Evolutionary conservation across 2,888 invertebrate genomes (phyloP), one percentile per base, ranked within the genome.

Genomic region (Opisthograptis luteolata): DNA sequence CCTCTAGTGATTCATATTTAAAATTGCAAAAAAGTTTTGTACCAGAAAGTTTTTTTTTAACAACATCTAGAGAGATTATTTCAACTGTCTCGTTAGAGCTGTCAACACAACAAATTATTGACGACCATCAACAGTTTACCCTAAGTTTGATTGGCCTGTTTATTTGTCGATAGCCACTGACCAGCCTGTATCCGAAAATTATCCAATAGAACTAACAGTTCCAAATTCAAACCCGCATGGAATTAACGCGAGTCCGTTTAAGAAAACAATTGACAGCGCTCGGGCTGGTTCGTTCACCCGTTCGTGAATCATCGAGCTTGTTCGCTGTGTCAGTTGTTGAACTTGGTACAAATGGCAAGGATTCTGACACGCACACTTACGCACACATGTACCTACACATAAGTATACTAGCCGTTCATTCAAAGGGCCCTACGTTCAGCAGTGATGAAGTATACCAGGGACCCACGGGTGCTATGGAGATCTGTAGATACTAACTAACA

Each of bases 261-360:
- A 82, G 85, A 87, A 86, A 87, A 87, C 88, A 87, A 88, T 88
- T 87, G 87, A 77, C 77, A 75, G 72, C 66, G 74, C 70, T 66
- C 73, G 81, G 73, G 76, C 58, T 64, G 62, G 74, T 73, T 67
- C 74, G 73, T 75, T 87, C 84, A 85, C 86, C 74, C 84, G 80
- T 79, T 80, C 79, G 81, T 84, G 87, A 83, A 81, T 84, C 84
- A 84, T 81, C 78, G 79, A 72, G 70, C 17, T 6, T 15, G 12
- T 36, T 22, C 10, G 77, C 76, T 77, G 79, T 81, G 84, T 79
- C 81, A 83, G 78, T 77, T 77, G 73, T 10, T 7, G 10, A 28
- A 20, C 17, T 42, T 36, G 7, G 19, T 20, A 28, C 31, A 9
- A 20, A 32, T 31, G 13, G 19, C 2, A 13, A 7, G 20, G 10